phyloP scores from a whole-genome alignment of 1,140 invertebrate species.

The Drosophila takahashii region DNA sequence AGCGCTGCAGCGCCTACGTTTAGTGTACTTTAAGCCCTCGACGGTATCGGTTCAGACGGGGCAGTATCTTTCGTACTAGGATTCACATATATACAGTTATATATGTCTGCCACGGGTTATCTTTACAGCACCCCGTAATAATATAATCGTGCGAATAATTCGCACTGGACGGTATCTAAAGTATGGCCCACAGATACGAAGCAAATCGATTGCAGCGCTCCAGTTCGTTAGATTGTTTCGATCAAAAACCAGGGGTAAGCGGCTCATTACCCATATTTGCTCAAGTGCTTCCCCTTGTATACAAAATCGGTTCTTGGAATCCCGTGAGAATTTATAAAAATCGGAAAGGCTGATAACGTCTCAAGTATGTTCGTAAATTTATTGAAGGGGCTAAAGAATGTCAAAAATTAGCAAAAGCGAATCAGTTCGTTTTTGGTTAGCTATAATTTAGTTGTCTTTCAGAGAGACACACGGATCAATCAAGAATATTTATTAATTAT shows the following conservation, averaged over 20 bases:
- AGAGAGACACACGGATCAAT: too few species aligned
- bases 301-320: constrained; percentile 15
- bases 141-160: constrained; percentile 41
- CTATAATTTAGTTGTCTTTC: not conserved
- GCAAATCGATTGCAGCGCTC: constrained; percentile 43
- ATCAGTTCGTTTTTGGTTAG: not conserved
- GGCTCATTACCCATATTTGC: not conserved
- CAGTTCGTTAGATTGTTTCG: constrained; percentile 44
- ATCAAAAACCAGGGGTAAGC: constrained; percentile 63
- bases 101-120: constrained; percentile 27
- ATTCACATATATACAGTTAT: not conserved
- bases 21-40: constrained; percentile 57
- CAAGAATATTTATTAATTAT: not conserved
- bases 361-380: not conserved
- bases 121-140: constrained; percentile 54
- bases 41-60: constrained; percentile 42
- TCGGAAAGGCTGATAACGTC: constrained; percentile 17
- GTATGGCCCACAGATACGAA: constrained; percentile 16
- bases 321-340: constrained; percentile 6
- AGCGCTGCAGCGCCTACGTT: constrained; percentile 40
- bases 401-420: not conserved
- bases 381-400: not conserved
- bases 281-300: constrained; percentile 31
- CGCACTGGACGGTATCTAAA: constrained; percentile 18
- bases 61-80: not conserved